These are phyloP conservation scores for Steatocranus sp. DNA, from an alignment of 2,797 vertebrate species.

Conservation along the genomic window DNA sequence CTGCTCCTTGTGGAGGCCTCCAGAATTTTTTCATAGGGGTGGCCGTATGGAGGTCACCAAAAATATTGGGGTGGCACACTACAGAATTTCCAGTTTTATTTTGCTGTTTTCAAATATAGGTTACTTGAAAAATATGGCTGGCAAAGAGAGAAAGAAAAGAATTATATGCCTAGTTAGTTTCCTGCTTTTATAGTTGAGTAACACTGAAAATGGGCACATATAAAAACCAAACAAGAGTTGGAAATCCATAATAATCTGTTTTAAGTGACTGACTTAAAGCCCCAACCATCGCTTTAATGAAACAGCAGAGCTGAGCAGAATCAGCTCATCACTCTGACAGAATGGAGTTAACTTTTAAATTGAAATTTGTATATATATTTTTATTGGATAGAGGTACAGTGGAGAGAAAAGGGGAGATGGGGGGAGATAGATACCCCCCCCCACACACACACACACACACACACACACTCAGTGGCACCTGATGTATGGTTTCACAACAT, in stretches of 20 bases:
- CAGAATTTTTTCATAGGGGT: not conserved
- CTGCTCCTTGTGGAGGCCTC: constrained; percentile 2
- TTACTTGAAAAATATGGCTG: not conserved
- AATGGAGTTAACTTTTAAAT: not conserved
- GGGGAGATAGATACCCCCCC: no score
- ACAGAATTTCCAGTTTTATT: not conserved
- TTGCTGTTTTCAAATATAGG: not conserved
- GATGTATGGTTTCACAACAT: not conserved
- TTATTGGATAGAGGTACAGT: not conserved
- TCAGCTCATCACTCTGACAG: not conserved
- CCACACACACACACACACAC: no score
- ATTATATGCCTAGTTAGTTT: not conserved
- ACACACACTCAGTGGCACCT: not conserved
- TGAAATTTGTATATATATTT: not conserved
- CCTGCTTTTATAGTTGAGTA: not conserved
- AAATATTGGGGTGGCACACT: not conserved
- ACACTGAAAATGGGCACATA: not conserved
- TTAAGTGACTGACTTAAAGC: not conserved
- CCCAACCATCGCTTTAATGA: not conserved
- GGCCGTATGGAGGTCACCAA: accelerated
- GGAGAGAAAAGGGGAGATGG: not conserved
- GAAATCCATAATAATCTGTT: not conserved
- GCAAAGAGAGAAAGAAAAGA: not conserved
- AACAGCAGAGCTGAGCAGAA: not conserved
- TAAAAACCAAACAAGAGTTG: not conserved